phyloP scores from a whole-genome alignment of 2,888 invertebrate species.

The Actias luna region DNA sequence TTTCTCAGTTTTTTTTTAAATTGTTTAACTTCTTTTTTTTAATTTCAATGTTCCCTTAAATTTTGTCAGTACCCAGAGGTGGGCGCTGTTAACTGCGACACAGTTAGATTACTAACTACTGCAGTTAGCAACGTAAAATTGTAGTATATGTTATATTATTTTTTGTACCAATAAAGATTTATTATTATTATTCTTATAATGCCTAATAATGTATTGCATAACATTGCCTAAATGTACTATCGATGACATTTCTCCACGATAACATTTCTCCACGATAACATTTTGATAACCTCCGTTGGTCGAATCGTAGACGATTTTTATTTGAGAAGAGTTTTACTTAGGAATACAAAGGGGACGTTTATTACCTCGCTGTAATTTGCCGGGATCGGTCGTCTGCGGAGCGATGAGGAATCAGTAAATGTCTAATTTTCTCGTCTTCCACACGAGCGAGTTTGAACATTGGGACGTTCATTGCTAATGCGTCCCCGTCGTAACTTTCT shows the following conservation, averaged over 20 bases:
- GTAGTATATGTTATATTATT: too few species aligned
- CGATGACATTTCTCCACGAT: not conserved
- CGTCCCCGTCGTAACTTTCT: not conserved
- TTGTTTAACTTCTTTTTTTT: too few species aligned
- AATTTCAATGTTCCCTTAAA: too few species aligned
- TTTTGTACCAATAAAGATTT: too few species aligned
- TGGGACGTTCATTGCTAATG: not conserved
- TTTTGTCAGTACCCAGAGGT: too few species aligned
- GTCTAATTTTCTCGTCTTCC: constrained; percentile 5
- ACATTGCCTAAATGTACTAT: too few species aligned
- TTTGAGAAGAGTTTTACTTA: not conserved
- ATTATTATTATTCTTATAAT: too few species aligned
- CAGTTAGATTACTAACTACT: too few species aligned
- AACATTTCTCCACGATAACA: not conserved
- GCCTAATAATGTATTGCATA: too few species aligned
- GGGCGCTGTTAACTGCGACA: too few species aligned
- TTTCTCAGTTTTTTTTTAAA: too few species aligned
- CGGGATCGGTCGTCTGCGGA: not conserved
- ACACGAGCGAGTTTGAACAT: constrained; percentile 3
- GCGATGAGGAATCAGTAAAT: constrained; percentile 1
- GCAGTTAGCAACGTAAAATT: too few species aligned
- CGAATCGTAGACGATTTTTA: not conserved
- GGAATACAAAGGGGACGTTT: not conserved
- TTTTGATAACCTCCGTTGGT: not conserved
- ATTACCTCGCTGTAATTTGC: not conserved